Evolutionary conservation across 2,797 vertebrate genomes (phyloP).

Genomic region (Stomatorhinus walkeri): DNA sequence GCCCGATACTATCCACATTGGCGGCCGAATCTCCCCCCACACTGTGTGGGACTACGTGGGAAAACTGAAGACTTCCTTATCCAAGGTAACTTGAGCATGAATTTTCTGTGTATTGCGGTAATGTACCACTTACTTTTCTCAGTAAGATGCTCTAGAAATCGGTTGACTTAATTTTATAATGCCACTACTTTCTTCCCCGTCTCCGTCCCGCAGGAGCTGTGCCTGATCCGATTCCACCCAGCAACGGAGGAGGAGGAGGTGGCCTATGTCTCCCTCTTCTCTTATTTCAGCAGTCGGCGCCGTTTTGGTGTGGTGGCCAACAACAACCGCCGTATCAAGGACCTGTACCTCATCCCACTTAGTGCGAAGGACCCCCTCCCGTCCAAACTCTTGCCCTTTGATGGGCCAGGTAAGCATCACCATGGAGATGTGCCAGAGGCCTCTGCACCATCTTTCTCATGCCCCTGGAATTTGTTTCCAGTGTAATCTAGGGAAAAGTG

Average conservation of each 20-base stretch:
- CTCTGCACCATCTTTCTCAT: not conserved
- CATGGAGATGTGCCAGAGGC: constrained; percentile 22
- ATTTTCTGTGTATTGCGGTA: not conserved
- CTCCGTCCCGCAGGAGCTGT: constrained; percentile 77
- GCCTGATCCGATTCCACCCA: constrained; percentile 95
- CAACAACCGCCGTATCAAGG: constrained; percentile 93
- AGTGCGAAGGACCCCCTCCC: constrained; percentile 91
- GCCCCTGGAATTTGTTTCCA: not conserved
- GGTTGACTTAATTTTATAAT: not conserved
- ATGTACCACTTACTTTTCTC: not conserved
- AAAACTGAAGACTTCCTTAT: constrained; percentile 90
- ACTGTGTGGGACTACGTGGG: constrained; percentile 98
- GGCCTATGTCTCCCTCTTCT: constrained; percentile 96
- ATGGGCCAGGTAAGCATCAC: constrained; percentile 92
- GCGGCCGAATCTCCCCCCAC: constrained; percentile 85
- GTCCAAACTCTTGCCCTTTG: constrained; percentile 93
- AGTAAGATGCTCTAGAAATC: not conserved
- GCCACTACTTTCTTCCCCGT: not conserved
- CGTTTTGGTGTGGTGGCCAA: constrained; percentile 95
- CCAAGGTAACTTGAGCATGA: constrained; percentile 71
- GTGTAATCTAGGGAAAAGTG: not conserved
- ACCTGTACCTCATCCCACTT: constrained; percentile 97
- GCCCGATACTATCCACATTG: constrained; percentile 92
- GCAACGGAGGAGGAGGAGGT: constrained; percentile 97
- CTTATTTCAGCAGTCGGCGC: constrained; percentile 97